Conservation (phyloP, 2,797 vertebrate species). For the Cyprinella venusta region DNA sequence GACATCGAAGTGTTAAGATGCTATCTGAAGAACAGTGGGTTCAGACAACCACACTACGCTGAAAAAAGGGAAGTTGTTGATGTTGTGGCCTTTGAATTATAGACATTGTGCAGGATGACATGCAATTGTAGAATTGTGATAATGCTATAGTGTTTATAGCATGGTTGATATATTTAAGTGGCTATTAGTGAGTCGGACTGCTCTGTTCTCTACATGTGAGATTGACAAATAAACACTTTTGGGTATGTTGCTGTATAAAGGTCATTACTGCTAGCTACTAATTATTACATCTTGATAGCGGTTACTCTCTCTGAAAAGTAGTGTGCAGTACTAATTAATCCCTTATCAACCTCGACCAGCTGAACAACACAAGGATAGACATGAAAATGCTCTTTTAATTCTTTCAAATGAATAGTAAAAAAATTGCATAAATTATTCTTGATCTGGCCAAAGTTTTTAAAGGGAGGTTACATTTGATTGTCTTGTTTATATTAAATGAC, state of each 20-base stretch:
- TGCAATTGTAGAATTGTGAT: background rate
- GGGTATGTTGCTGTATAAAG: background rate
- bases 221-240: background rate
- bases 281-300: background rate
- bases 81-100: background rate
- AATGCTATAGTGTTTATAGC: background rate
- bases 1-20: conserved; percentile 9
- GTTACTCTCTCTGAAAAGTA: background rate
- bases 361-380: background rate
- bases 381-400: background rate
- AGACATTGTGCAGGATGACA: background rate
- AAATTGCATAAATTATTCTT: background rate
- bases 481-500: too few relatives aligned
- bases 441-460: too few relatives aligned
- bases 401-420: background rate
- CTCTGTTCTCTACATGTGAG: background rate
- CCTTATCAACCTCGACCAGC: background rate
- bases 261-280: background rate
- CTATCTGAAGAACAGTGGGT: background rate
- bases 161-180: background rate
- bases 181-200: background rate
- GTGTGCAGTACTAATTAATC: background rate
- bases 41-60: conserved; percentile 8
- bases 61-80: background rate
- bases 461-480: background rate